A percentile compares a stretch with the other conserved stretches of the same genome.
These are phyloP conservation scores for Balaeniceps rex DNA, from an alignment of 2,113 vertebrate species.

Conservation along the genomic window DNA sequence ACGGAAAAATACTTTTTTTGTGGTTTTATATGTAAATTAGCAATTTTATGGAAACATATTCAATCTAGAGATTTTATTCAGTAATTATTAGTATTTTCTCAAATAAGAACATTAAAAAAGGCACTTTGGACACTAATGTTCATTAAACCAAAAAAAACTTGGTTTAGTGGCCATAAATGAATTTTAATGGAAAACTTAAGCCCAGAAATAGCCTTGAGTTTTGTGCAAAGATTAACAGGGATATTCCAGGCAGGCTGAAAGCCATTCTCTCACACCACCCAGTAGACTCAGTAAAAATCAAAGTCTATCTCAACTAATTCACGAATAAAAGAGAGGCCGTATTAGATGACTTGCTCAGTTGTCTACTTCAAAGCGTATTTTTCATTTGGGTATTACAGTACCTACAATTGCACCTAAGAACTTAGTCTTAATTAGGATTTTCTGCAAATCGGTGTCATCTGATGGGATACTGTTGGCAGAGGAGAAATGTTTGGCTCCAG, in stretches of 20 bases:
- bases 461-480: background rate
- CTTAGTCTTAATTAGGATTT: background rate
- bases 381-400: background rate
- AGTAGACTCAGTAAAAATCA: background rate
- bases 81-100: background rate
- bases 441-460: background rate
- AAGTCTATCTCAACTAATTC: background rate
- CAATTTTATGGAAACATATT: background rate
- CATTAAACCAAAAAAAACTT: background rate
- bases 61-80: background rate
- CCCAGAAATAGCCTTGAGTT: background rate
- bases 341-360: background rate
- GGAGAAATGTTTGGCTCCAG: background rate
- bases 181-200: background rate
- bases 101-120: background rate
- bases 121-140: background rate
- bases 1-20: background rate
- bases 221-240: background rate
- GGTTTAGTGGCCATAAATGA: background rate
- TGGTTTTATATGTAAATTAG: background rate
- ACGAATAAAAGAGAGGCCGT: background rate
- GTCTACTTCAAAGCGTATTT: background rate
- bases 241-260: background rate
- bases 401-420: background rate
- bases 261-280: background rate